Base-by-base conservation (phyloP, 1,140 invertebrate genomes). In the Drosophila tropicalis region DNA sequence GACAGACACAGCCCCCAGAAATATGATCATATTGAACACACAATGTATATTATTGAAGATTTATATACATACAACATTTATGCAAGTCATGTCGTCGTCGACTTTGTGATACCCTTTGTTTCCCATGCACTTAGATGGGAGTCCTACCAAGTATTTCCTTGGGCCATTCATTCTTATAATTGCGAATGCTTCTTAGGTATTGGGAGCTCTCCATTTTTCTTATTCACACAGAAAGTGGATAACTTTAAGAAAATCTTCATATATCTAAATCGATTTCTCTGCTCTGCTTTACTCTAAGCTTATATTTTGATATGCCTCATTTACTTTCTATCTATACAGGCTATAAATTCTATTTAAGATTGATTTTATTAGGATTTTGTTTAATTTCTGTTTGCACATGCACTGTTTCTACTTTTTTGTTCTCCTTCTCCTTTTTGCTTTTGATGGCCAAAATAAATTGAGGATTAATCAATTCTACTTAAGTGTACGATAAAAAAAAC, bases 391-490 rank as follows among this genome's bases (percentile, higher is more conserved):
- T 51, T 51, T 51, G 44, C 44, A 51, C 44, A 22, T 51, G 44
- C 44, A 51, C 44, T 51, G 44, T 51, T 51, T 22, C 17, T 29
- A 5, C 29, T 22, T 22, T 15, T 22, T 51, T 4, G 19, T 22
- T 51, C 3, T 10, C 19, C 3, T 51, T 22, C 17, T 51, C 44
- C 19, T 9, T 51, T 51, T 22, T 17, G 15, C 2, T 22, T 51
- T 51, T 12, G 22, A 39, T 22, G 5, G 19, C 2, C 17, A 47
- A 47, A 17, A 51, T 17, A 19, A 51, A 51, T 51, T 51, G 44
- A 51, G 44, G 6, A 51, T 51, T 51, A 51, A 51, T 51, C 44
- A 51, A 51, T 51, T 51, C 44, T 51, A 22, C 44, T 51, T 51
- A 51, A 51, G 44, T 51, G 6, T 51, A 22, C 15, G n/a, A 19